Evolutionary conservation across 2,888 invertebrate genomes (phyloP).

Genomic region (Tenthredo notha): DNA sequence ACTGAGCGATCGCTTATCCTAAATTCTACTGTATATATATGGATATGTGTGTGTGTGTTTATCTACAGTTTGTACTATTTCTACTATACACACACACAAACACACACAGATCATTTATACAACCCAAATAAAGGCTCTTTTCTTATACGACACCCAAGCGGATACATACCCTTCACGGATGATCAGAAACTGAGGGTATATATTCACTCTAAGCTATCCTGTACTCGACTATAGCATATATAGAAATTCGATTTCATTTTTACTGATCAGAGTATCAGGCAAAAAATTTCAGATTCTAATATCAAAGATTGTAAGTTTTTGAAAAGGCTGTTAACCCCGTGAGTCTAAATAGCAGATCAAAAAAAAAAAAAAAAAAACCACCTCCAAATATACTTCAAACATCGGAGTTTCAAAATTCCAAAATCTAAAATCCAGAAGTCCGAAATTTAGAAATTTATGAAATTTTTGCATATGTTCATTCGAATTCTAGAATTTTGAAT

Average conservation of each 20-base stretch:
- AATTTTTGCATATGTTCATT: too few species aligned
- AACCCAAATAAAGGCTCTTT: slow-evolving; percentile 10
- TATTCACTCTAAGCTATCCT: background rate
- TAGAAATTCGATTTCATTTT: background rate
- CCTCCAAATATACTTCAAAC: too few species aligned
- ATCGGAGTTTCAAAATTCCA: too few species aligned
- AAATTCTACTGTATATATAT: background rate
- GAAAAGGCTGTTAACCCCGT: too few species aligned
- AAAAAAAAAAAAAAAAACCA: too few species aligned
- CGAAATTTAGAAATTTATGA: too few species aligned
- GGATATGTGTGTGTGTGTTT: background rate
- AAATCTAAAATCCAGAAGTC: too few species aligned
- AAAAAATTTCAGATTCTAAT: too few species aligned
- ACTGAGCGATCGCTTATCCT: slow-evolving; percentile 74
- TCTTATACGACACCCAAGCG: background rate
- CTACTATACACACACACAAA: background rate
- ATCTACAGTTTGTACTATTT: background rate
- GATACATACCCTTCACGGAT: slow-evolving; percentile 19
- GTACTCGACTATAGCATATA: background rate
- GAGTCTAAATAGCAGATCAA: too few species aligned
- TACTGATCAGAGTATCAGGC: background rate
- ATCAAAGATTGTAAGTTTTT: too few species aligned
- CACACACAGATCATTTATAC: slow-evolving; percentile 36
- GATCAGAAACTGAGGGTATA: background rate
- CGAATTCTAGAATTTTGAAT: too few species aligned